Evolutionary conservation across 1,140 invertebrate species (phyloP).

Genomic region (Philotrypesis tridentata): DNA sequence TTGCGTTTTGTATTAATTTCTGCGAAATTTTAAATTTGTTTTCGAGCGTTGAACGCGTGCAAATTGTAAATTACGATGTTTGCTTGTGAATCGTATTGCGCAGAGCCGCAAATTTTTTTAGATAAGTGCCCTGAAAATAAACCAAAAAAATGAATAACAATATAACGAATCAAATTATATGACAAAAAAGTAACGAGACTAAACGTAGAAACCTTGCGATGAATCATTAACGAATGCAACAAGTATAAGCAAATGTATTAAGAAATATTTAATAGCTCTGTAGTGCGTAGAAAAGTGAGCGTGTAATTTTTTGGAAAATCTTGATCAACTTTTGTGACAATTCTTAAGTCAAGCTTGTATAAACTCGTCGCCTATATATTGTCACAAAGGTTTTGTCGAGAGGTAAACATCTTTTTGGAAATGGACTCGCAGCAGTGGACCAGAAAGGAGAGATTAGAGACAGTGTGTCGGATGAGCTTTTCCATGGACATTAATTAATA

Average conservation of each 20-base stretch:
- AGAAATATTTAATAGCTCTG: background rate
- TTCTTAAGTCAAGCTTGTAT: slow-evolving; percentile 1
- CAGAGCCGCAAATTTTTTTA: background rate
- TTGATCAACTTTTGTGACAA: background rate
- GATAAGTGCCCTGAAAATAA: background rate
- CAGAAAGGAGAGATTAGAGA: slow-evolving; percentile 39
- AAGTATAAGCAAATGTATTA: background rate
- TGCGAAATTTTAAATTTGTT: background rate
- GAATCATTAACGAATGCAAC: background rate
- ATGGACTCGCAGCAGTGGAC: background rate
- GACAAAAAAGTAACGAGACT: background rate
- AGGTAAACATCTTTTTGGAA: too few relatives aligned
- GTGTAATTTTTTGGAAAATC: background rate
- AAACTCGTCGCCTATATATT: slow-evolving; percentile 36
- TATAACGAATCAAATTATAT: slow-evolving; percentile 44
- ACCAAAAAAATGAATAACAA: slow-evolving; percentile 20
- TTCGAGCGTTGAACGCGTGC: slow-evolving; percentile 32
- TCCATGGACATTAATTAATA: slow-evolving; percentile 38
- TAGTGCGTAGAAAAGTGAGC: background rate
- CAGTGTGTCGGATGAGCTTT: slow-evolving; percentile 38
- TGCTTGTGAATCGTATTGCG: background rate
- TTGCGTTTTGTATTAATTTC: background rate
- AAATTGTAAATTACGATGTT: slow-evolving; percentile 44
- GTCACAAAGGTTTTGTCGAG: too few relatives aligned
- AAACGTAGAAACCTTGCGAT: background rate